Evolutionary conservation across 2,113 vertebrate species (phyloP).

Genomic region (Mormoops blainvillei): DNA sequence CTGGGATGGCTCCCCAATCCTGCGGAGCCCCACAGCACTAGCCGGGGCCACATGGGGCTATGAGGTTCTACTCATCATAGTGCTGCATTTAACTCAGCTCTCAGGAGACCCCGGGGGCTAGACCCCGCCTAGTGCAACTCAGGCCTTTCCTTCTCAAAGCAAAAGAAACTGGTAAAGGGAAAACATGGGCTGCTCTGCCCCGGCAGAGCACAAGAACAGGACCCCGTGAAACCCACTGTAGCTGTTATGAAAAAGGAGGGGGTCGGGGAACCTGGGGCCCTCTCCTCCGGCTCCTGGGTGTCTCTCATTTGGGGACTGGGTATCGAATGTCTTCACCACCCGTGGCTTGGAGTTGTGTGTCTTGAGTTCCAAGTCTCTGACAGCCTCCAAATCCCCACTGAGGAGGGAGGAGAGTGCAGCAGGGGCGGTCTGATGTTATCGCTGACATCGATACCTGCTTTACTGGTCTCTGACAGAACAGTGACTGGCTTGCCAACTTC

Average conservation of each 20-base stretch:
- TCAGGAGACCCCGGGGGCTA: not conserved
- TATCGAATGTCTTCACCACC: not conserved
- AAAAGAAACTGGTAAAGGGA: not conserved
- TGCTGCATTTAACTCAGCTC: not conserved
- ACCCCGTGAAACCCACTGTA: not conserved
- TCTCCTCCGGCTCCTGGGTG: not conserved
- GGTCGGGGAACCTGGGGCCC: not conserved
- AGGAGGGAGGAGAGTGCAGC: not conserved
- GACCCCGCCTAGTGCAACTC: not conserved
- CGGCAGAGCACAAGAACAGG: not conserved
- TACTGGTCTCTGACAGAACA: not conserved
- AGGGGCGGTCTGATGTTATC: not conserved
- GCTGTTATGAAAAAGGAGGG: accelerated
- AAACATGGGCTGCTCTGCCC: not conserved
- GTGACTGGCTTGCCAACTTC: not conserved
- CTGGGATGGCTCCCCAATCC: not conserved
- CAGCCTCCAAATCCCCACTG: not conserved
- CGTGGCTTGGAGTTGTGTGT: not conserved
- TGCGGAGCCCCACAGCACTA: not conserved
- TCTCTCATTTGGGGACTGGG: not conserved
- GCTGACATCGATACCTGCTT: not conserved
- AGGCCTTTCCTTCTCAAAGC: not conserved
- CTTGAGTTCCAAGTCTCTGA: not conserved
- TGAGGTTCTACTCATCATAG: accelerated
- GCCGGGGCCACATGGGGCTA: not conserved